Conservation (phyloP, 2,797 vertebrate genomes). For the Cheracebus regulus region DNA sequence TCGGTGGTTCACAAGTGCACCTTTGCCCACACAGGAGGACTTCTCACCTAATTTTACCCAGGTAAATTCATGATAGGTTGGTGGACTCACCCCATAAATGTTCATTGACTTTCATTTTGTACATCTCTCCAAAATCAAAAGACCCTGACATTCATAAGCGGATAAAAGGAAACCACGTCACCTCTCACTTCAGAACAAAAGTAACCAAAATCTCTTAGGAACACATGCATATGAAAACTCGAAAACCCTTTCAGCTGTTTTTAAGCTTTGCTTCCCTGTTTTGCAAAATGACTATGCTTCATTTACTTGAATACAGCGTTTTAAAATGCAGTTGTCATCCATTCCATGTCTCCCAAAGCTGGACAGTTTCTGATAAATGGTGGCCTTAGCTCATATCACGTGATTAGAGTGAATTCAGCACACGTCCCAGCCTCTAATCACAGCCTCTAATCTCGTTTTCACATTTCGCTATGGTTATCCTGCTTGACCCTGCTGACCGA, state of each 20-base stretch:
- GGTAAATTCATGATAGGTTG: background rate
- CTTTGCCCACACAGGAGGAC: background rate
- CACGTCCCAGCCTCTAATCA: constrained; percentile 91
- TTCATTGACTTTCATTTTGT: background rate
- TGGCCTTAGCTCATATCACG: constrained; percentile 94
- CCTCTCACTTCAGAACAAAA: background rate
- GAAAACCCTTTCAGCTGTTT: constrained; percentile 75
- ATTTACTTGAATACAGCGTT: constrained; percentile 85
- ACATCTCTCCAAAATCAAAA: background rate
- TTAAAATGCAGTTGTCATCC: constrained; percentile 93
- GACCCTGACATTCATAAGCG: background rate
- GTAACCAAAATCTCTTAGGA: background rate
- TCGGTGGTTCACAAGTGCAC: no score
- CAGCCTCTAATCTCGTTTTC: constrained; percentile 91
- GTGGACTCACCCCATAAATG: background rate
- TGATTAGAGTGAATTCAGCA: constrained; percentile 91
- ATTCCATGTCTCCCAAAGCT: constrained; percentile 84
- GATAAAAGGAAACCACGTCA: background rate
- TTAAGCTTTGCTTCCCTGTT: constrained; percentile 75
- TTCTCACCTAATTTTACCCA: background rate
- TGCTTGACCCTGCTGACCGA: constrained; percentile 94
- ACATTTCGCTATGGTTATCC: constrained; percentile 87
- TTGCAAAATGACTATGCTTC: constrained; percentile 76
- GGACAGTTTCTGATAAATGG: constrained; percentile 89
- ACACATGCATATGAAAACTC: background rate